Base-by-base conservation (phyloP, 2,888 invertebrate genomes). In the Elmis aenea region DNA sequence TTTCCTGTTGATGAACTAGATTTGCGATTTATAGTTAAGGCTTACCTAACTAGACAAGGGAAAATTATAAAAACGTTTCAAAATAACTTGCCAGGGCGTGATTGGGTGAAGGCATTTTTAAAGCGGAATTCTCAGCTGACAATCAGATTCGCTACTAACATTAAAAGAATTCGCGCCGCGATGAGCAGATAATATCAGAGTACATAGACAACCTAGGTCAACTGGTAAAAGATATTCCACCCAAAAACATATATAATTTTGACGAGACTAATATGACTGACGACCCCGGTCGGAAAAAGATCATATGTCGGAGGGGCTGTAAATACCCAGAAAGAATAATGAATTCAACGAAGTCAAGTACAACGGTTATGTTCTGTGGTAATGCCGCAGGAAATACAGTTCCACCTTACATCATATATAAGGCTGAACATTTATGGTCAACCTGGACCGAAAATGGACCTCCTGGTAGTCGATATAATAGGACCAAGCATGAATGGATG, bases 381-480 rank as follows among this genome's bases (percentile, higher is more conserved):
- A 25, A 29, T 21, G 31, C 35, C 27, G 27, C 30, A n/a, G 35
- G 40, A 2, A 26, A 26, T 10, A 8, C 16, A 2, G 2, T 26
- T 4, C 39, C 28, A n/a, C 39, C 29, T 9, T 39, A 39, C 15
- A 20, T 39, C 5, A 25, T 30, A 1, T 40, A 40, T 12, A 30
- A 26, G 13, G 30, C 26, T 5, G 31, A 31, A 10, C 2, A 40
- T 11, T 3, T 34, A 9, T 28, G 34, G 21, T 13, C 20, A 2
- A 27, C 27, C 4, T 34, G 27, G 36, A 50, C 49, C 5, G 51
- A 54, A 44, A 55, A 57, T 30, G 66, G 64, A 5, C 64, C 59
- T n/a, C 21, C 14, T 18, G 42, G 55, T 40, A 29, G 48, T 30
- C 25, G 55, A 2, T 68, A 59, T 35, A 63, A 59, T 34, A 26